Base-by-base conservation (phyloP, 2,113 vertebrate genomes). In the Stictonetta naevosa region DNA sequence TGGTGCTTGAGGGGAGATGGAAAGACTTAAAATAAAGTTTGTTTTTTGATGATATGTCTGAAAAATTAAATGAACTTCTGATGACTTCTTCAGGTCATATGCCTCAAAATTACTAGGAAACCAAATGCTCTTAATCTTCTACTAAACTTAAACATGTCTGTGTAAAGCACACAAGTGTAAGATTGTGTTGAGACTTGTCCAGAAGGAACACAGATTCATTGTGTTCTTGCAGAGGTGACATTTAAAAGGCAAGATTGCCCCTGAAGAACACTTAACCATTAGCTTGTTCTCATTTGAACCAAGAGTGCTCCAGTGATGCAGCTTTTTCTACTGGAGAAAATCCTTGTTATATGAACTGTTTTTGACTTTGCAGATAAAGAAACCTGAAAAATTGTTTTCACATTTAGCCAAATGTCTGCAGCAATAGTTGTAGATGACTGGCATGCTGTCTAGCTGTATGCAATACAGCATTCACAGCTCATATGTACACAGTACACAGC, bases 361-460 rank as follows among this genome's bases (percentile, higher is more conserved):
- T 94, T 81, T 67, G 22, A 77, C 36, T 88, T 88, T 20, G 22
- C 19, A 66, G n/a, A 42, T 50, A 53, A 84, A 89, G n/a, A 59
- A 89, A 42, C 1, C 1, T 38, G 29, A 67, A 52, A 52, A 58
- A 13, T 3, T 50, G 10, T 8, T 48, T 67, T 83, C 44, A 12
- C 18, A 0, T 60, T 67, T 59, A 40, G 52, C 23, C 40, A 88
- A 53, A 52, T 55, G 8, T 58, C 75, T 88, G 67, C 25, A 86
- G 50, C 8, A 8, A 66, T 62, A 17, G 71, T 53, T 83, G 55
- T 36, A 52, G 26, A 25, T 50, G 17, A 26, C 3, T 44, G 48
- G 13, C 13, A 1, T 28, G 25, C 55, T 40, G 53, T 21, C 31
- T 18, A 62, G 18, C 67, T 69, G 10, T 40, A 8, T 53, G 59